A percentile compares a stretch with the other conserved stretches of the same genome.
Evolutionary conservation across 2,888 invertebrate genomes (phyloP).

Genomic region (Lasioglossum lativentre): DNA sequence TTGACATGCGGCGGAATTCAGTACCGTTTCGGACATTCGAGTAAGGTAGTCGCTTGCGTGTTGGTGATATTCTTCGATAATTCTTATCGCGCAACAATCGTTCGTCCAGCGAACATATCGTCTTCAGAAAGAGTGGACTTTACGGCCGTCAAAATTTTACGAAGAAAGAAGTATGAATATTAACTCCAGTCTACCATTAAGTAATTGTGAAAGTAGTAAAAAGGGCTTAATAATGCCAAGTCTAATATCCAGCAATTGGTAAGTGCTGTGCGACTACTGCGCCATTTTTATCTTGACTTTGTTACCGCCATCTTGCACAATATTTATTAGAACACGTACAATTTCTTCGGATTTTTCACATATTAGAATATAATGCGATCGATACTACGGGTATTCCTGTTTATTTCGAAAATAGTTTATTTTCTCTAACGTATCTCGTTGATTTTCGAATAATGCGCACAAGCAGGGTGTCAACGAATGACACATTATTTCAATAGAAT

Average conservation of each 20-base stretch:
- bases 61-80: slow-evolving; percentile 25
- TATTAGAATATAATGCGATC: background rate
- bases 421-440: background rate
- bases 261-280: slow-evolving; percentile 81
- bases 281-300: slow-evolving; percentile 73
- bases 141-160: slow-evolving; percentile 81
- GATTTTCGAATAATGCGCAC: background rate
- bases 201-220: slow-evolving; percentile 83
- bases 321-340: slow-evolving; percentile 28
- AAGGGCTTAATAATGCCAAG: slow-evolving; percentile 86
- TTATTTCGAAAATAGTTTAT: background rate
- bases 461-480: background rate
- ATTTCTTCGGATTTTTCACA: slow-evolving; percentile 19
- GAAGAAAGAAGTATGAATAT: slow-evolving; percentile 84
- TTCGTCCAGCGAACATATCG: slow-evolving; percentile 67
- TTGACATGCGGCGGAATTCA: slow-evolving; percentile 28
- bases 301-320: slow-evolving; percentile 74
- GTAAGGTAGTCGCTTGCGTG: slow-evolving; percentile 14
- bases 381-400: background rate
- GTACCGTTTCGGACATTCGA: slow-evolving; percentile 35
- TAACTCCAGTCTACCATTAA: slow-evolving; percentile 81
- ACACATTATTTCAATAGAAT: background rate
- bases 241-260: slow-evolving; percentile 89
- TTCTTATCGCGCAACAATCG: slow-evolving; percentile 55
- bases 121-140: slow-evolving; percentile 52